A percentile compares a stretch with the other conserved stretches of the same genome.
Evolutionary conservation across 2,113 vertebrate species (phyloP).

Genomic region (Macrotis lagotis): DNA sequence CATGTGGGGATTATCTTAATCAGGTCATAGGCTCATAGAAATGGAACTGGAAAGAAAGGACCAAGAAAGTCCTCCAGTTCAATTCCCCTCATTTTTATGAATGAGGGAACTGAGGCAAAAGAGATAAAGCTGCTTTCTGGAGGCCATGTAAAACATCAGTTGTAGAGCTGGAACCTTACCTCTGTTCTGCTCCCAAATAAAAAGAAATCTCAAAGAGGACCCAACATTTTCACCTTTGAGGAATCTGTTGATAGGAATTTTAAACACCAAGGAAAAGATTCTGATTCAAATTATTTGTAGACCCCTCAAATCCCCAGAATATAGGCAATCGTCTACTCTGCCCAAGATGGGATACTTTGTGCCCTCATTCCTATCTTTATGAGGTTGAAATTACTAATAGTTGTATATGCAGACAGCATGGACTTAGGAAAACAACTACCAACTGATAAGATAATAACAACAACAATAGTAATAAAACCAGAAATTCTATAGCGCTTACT

Average conservation of each 20-base stretch:
- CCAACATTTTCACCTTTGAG: background rate
- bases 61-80: background rate
- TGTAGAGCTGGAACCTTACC: background rate
- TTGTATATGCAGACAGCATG: background rate
- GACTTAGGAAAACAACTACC: background rate
- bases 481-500: background rate
- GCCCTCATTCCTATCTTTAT: background rate
- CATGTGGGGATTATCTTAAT: background rate
- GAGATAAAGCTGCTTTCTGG: background rate
- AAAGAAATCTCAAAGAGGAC: background rate
- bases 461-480: background rate
- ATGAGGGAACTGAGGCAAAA: background rate
- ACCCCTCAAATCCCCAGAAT: background rate
- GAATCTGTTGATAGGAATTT: background rate
- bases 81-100: background rate
- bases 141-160: background rate
- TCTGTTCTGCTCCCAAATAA: background rate
- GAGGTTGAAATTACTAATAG: background rate
- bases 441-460: background rate
- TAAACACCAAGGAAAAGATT: background rate
- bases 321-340: background rate
- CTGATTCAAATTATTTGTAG: background rate
- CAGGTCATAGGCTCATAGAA: background rate
- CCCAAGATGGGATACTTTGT: background rate
- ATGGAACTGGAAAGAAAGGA: background rate